phyloP scores from a whole-genome alignment of 2,888 invertebrate species.

The Celastrina argiolus region DNA sequence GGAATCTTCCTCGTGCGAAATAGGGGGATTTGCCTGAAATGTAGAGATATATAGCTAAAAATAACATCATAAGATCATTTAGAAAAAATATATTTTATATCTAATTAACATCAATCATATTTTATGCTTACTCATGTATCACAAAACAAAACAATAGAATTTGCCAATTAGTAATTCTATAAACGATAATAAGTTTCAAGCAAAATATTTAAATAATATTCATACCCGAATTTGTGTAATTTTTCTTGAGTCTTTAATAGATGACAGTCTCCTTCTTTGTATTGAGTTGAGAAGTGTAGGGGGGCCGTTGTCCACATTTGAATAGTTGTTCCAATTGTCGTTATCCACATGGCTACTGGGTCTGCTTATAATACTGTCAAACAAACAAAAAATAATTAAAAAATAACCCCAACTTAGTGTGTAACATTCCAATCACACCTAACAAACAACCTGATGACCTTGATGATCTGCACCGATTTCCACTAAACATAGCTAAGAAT shows the following conservation, averaged over 20 bases:
- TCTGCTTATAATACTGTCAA: slow-evolving; percentile 66
- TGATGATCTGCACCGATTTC: too few species aligned
- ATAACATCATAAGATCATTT: neutral
- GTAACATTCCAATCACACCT: too few species aligned
- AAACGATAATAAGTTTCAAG: neutral
- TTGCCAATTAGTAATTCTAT: neutral
- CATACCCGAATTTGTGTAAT: slow-evolving; percentile 57
- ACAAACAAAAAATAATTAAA: neutral
- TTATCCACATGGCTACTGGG: slow-evolving; percentile 48
- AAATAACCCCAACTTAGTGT: too few species aligned
- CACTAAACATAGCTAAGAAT: too few species aligned
- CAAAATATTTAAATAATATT: neutral
- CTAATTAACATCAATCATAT: neutral
- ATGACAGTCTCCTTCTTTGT: slow-evolving; percentile 72
- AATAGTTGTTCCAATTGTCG: slow-evolving; percentile 49
- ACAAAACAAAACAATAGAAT: neutral
- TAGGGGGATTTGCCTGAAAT: slow-evolving; percentile 52
- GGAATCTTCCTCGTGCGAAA: slow-evolving; percentile 66
- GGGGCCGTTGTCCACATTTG: slow-evolving; percentile 56
- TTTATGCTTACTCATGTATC: neutral
- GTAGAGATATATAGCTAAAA: neutral
- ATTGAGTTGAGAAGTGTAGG: slow-evolving; percentile 64
- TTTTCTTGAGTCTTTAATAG: slow-evolving; percentile 71
- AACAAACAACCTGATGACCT: too few species aligned
- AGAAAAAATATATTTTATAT: neutral